Base-by-base conservation (phyloP, 1,140 invertebrate species). In the Lordiphosa stackelbergi region DNA sequence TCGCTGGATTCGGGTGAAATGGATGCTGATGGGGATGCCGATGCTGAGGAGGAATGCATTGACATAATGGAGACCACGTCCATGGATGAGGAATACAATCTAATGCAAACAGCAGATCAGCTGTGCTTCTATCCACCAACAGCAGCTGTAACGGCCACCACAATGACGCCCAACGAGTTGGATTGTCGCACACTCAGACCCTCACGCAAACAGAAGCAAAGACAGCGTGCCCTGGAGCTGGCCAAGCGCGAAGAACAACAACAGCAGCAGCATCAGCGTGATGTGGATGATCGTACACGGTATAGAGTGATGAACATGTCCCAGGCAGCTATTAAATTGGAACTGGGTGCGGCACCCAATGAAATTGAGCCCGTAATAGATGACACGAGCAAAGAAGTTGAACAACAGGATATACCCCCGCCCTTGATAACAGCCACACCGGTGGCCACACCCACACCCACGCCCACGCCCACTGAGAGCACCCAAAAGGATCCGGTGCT, bases 1-100 rank as follows among this genome's bases (percentile, higher is more conserved):
- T 94, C 92, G 65, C 89, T 94, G 37, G 92, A 93, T 73, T 93
- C 92, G 2, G 91, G 92, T 24, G 90, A 92, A 66, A 91, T 90
- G 69, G 90, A 90, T 69, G 89, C 88, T 56, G 90, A 90, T 28
- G 89, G 89, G n/a, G 90, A 73, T 41, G 63, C 69, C 8, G 70
- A 72, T 42, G 69, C 56, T 6, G 59, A 73, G n/a, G 89, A 90
- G 19, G 90, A 91, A 57, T 88, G 86, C 62, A 83, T 87, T 10
- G 87, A 88, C 37, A 74, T 88, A n/a, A 66, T 86, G 48, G 87
- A 88, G 11, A 87, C 86, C 4, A 85, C 69, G 7, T 88, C 87
- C 4, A 86, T 88, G 69, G 86, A 88, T 52, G 86, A 87, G 45
- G 87, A 88, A 51, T 88, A 88, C 53, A 70, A 71, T 52, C 47